Percentiles rank a stretch among this genome's conserved stretches.
Conservation (phyloP, 2,888 invertebrate genomes). For the Rhimphoctona megacephalus region DNA sequence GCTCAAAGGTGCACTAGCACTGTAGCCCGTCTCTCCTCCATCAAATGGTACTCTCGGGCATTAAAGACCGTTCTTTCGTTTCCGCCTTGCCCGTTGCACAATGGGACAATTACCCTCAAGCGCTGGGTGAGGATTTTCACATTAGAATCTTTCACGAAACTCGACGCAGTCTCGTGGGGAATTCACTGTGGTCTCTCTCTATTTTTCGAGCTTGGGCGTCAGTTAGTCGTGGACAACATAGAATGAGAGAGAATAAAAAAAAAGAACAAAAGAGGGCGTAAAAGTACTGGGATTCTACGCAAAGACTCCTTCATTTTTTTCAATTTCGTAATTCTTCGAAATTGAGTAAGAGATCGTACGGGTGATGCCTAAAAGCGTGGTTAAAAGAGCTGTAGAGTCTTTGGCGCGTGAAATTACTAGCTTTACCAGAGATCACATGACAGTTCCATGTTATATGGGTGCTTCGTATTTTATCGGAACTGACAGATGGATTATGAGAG, state of each 20-base stretch:
- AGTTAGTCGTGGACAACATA: neutral
- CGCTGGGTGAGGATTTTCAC: slow-evolving; percentile 43
- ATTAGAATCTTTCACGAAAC: slow-evolving; percentile 37
- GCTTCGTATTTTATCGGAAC: slow-evolving; percentile 36
- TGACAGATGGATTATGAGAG: slow-evolving; percentile 32
- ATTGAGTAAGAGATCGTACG: no score
- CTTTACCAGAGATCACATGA: slow-evolving; percentile 24
- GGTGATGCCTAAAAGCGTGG: neutral
- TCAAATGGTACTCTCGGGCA: slow-evolving; percentile 63
- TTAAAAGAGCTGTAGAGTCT: slow-evolving; percentile 18
- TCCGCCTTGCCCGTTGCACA: slow-evolving; percentile 54
- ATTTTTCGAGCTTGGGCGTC: slow-evolving; percentile 37
- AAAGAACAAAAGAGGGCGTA: neutral
- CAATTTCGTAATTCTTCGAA: slow-evolving; percentile 14
- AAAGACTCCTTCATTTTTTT: neutral
- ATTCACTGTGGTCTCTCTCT: slow-evolving; percentile 40
- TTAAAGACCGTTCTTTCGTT: slow-evolving; percentile 67
- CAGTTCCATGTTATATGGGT: slow-evolving; percentile 13
- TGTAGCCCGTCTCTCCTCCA: slow-evolving; percentile 27
- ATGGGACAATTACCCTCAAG: slow-evolving; percentile 60
- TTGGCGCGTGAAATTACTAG: slow-evolving; percentile 45
- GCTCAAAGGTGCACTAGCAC: slow-evolving; percentile 58
- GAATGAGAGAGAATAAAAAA: neutral
- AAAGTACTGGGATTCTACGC: slow-evolving; percentile 15
- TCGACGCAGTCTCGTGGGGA: slow-evolving; percentile 12